These are phyloP conservation scores for Acleris laterana DNA, from an alignment of 2,888 invertebrate genomes.

Conservation along the genomic window DNA sequence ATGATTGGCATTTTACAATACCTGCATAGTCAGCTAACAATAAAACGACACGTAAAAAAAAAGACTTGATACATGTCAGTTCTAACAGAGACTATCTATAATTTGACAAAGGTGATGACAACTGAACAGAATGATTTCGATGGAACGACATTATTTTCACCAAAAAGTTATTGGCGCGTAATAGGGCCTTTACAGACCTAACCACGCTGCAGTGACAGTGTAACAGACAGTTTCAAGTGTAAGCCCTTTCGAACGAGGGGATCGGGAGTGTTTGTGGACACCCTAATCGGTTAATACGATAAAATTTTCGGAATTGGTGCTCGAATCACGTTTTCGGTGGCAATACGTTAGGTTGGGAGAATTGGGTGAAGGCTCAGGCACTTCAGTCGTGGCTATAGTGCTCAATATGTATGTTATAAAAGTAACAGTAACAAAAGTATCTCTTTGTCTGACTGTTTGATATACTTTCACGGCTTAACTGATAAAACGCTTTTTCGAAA, in stretches of 20 bases:
- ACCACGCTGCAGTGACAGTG: not conserved
- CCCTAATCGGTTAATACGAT: slow-evolving; percentile 18
- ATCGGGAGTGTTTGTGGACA: slow-evolving; percentile 18
- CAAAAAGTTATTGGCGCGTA: too few relatives aligned
- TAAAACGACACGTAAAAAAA: not conserved
- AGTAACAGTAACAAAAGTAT: too few relatives aligned
- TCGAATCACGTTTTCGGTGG: slow-evolving; percentile 26
- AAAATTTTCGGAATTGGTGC: slow-evolving; percentile 16
- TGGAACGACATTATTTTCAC: not conserved
- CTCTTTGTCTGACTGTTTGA: too few relatives aligned
- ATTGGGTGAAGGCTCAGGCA: too few relatives aligned
- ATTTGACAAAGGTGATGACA: not conserved
- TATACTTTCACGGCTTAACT: too few relatives aligned
- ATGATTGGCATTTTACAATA: not conserved
- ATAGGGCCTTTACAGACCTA: not conserved
- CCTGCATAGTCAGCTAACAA: not conserved
- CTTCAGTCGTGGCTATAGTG: too few relatives aligned
- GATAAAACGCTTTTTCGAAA: too few relatives aligned
- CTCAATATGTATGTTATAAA: too few relatives aligned
- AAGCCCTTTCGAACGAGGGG: slow-evolving; percentile 2
- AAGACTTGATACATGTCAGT: too few relatives aligned
- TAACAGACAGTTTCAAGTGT: not conserved
- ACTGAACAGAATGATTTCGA: not conserved
- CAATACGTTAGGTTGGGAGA: not conserved
- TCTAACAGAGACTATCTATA: too few relatives aligned